Conservation (phyloP, 1,140 invertebrate species). For the Odontomachus brunneus region DNA sequence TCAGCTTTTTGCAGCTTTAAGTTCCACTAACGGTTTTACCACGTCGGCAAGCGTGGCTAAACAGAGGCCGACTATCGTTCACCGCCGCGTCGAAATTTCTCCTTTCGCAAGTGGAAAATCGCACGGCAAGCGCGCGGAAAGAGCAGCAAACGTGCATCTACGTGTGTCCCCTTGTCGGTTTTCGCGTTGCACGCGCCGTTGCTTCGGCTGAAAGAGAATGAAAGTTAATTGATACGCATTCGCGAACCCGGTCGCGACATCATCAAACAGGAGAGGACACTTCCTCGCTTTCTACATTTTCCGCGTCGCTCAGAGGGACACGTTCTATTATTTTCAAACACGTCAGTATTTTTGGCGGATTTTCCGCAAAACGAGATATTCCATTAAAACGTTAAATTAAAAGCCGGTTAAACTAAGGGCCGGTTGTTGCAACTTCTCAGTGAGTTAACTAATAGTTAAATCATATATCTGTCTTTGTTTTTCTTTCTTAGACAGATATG, state of each 20-base stretch:
- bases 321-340: neutral
- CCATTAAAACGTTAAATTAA: too few relatives aligned
- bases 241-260: conserved; percentile 5
- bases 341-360: neutral
- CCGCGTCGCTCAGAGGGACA: too few relatives aligned
- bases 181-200: conserved; percentile 5
- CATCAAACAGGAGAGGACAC: neutral
- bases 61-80: neutral
- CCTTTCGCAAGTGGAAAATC: neutral
- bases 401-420: too few relatives aligned
- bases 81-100: neutral
- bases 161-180: neutral
- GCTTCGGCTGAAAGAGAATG: conserved; percentile 16
- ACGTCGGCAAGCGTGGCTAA: neutral
- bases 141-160: neutral
- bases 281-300: neutral
- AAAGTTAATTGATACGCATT: conserved; percentile 32
- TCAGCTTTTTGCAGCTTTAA: neutral
- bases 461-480: too few relatives aligned
- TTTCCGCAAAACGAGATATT: neutral
- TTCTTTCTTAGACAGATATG: too few relatives aligned
- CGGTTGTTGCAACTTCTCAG: too few relatives aligned
- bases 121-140: conserved; percentile 6
- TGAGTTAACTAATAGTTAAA: too few relatives aligned
- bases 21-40: neutral